A percentile compares a stretch with the other conserved stretches of the same genome.
Evolutionary conservation across 2,113 vertebrate species (phyloP).

Genomic region (Puntigrus tetrazona): DNA sequence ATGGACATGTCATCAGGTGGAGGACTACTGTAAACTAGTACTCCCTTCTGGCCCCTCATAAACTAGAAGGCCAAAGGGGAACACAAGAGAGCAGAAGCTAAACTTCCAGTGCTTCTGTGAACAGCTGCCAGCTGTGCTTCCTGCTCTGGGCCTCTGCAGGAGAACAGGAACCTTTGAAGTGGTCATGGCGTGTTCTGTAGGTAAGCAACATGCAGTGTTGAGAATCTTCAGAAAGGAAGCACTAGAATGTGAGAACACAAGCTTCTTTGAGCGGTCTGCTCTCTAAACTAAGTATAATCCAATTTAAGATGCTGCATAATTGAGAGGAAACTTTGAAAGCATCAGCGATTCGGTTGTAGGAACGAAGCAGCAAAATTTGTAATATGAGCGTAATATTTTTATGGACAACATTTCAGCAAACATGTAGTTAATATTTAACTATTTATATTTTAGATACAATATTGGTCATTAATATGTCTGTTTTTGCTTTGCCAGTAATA

Average conservation of each 20-base stretch:
- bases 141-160: conserved; percentile 42
- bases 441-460: too few species aligned
- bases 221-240: neutral
- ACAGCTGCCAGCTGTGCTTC: conserved; percentile 54
- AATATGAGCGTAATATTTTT: too few species aligned
- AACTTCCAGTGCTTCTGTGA: conserved; percentile 40
- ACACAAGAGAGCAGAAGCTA: neutral
- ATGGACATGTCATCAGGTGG: conserved; percentile 36
- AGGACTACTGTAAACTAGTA: conserved; percentile 26
- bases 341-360: neutral
- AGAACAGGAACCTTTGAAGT: conserved; percentile 47
- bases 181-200: conserved; percentile 12
- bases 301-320: neutral
- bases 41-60: conserved; percentile 13
- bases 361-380: neutral
- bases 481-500: too few species aligned
- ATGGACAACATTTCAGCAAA: too few species aligned
- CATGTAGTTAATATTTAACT: too few species aligned
- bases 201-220: neutral
- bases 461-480: too few species aligned
- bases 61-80: conserved; percentile 19
- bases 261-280: neutral
- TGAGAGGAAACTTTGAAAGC: too few species aligned
- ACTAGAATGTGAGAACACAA: neutral
- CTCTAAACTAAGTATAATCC: neutral